Base-by-base conservation (phyloP, 2,888 invertebrate species). In the Pilophorus perplexus region DNA sequence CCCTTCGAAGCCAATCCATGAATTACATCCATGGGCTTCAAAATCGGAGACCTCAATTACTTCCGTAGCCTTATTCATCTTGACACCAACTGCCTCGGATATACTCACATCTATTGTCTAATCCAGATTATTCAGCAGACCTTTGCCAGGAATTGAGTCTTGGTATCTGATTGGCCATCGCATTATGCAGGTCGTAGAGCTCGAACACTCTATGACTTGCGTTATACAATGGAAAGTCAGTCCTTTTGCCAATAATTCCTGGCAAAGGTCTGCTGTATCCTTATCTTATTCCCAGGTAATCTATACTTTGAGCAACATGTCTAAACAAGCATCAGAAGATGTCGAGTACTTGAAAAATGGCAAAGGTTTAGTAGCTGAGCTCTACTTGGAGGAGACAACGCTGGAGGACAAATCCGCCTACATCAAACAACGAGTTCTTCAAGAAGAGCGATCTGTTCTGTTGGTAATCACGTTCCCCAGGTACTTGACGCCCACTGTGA, bases 361-460 rank as follows among this genome's bases (percentile, higher is more conserved):
- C 1, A 16, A 16, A 18, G 37, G 23, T 6, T 28, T 54, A 16
- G 28, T 52, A 10, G 14, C 42, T 2, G 67, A 67, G 8, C 33
- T 67, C 6, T 38, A 37, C 25, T 2, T 33, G 14, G 64, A 50
- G 38, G 23, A 10, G 2, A 8, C 22, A 20, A 44, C 38, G 4
- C 38, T 67, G 23, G 67, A 67, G 14, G 64, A 64, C 27, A 59
- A 57, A 20, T 55, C 68, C 1, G 65, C 50, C 1, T 55, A 65
- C 38, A 42, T 65, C 42, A 50, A 46, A 14, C 52, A 44, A 2
- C 27, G 52, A 23, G 27, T 65, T 14, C 20, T 28, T 48, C 20
- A 33, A 50, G 68, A 68, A 12, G 55, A 65, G 10, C n/a, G 65
- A 8, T 40, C 68, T 4, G 12, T 68, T 22, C 65, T 68, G 6